Evolutionary conservation across 2,797 vertebrate genomes (phyloP), one percentile per base, ranked within the genome.

Genomic region (Enteromius thamalakanensis): DNA sequence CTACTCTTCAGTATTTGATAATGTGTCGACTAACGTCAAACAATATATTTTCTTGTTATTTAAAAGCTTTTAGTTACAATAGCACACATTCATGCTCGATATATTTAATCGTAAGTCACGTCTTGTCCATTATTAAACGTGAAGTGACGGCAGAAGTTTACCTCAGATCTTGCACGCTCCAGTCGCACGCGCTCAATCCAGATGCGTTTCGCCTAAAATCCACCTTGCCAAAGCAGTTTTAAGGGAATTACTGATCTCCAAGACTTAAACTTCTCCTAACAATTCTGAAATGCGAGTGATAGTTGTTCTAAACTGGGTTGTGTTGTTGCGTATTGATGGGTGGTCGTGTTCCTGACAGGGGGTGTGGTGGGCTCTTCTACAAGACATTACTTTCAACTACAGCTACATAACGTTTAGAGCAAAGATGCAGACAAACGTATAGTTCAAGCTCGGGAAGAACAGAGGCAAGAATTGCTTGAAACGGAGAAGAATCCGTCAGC

Each of bases 331-430:
- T 90, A 89, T 79, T 89, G 76, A 90, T 93, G 94, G 94, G 93
- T 93, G 94, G 94, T 94, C 93, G 92, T 90, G 90, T 83, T 69
- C 53, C 53, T 78, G 49, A 83, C 71, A 82, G 91, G 93, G 92
- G 94, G 94, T 93, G 94, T 93, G 93, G 93, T 93, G 87, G 90
- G 67, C 78, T 86, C 89, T 90, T 91, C 90, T 89, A 92, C 88
- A 92, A 87, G 87, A 72, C 92, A 86, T 90, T 84, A 79, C 90
- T 89, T 90, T 85, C 91, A 91, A 87, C 90, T 84, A 74, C 51
- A 91, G 81, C 81, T 87, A 92, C 95, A 96, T 80, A 94, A 90
- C 92, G 91, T 81, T 89, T 89, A 83, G 89, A 91, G 92, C 91
- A 91, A 95, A 94, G 93, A 95, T 96, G 93, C 91, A 89, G 91